Evolutionary conservation across 2,888 invertebrate genomes (phyloP).

Genomic region (Caenorhabditis becei): DNA sequence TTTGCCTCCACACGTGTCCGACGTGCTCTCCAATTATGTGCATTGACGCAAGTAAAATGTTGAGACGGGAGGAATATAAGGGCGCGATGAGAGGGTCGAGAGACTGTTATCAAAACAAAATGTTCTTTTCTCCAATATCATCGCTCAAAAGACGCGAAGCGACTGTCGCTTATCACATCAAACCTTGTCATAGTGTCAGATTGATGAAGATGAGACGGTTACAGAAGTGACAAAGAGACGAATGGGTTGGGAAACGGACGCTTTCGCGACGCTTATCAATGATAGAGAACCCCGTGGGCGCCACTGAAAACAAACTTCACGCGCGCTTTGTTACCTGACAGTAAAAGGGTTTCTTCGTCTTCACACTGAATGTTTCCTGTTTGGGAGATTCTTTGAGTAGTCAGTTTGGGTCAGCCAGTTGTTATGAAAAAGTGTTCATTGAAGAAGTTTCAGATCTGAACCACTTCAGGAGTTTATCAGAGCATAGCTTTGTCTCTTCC

Average conservation of each 20-base stretch:
- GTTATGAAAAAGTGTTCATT: too few relatives aligned
- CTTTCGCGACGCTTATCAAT: constrained; percentile 1
- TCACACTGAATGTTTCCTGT: too few relatives aligned
- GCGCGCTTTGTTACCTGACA: too few relatives aligned
- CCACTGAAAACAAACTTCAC: neutral
- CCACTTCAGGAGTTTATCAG: too few relatives aligned
- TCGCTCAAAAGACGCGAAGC: neutral
- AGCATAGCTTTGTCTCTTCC: too few relatives aligned
- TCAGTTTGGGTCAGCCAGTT: too few relatives aligned
- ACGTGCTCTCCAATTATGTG: neutral
- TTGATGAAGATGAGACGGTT: constrained; percentile 13
- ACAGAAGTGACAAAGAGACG: constrained; percentile 17
- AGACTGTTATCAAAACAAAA: constrained; percentile 19
- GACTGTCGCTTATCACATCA: constrained; percentile 9
- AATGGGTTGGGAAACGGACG: constrained; percentile 10
- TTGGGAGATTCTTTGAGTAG: too few relatives aligned
- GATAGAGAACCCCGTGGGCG: neutral
- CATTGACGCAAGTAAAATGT: neutral
- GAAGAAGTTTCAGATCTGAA: too few relatives aligned
- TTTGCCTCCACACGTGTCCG: neutral
- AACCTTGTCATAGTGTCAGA: constrained; percentile 17
- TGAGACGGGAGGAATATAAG: neutral
- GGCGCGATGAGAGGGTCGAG: neutral
- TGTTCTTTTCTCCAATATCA: constrained; percentile 1
- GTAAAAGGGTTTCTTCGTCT: too few relatives aligned